Percentiles rank a stretch among this genome's conserved stretches.
Conservation (phyloP, 2,113 vertebrate species). For the Peromyscus californicus region DNA sequence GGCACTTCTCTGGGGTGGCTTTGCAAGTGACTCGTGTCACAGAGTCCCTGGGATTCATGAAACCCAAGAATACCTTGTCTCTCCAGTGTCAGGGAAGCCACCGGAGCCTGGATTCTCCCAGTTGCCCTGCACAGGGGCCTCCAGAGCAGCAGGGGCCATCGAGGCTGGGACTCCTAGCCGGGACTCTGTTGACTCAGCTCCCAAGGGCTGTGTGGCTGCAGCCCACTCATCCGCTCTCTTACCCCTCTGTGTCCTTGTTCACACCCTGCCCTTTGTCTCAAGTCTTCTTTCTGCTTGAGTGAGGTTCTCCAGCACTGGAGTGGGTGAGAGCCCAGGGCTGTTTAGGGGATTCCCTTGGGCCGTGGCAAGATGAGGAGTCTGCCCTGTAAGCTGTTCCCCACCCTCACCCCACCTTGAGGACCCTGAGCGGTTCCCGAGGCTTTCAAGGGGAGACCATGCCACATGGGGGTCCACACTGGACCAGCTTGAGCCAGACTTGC, state of each 20-base stretch:
- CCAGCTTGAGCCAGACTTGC: neutral
- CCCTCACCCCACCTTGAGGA: neutral
- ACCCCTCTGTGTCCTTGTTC: neutral
- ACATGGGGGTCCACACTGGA: neutral
- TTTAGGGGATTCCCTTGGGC: neutral
- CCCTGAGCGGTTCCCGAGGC: fast-evolving
- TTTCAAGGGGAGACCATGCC: neutral
- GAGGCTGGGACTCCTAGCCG: neutral
- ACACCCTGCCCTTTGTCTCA: fast-evolving
- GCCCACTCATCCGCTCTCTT: neutral
- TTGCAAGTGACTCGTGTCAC: fast-evolving
- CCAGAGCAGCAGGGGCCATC: no score
- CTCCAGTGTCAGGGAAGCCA: neutral
- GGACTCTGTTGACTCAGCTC: neutral
- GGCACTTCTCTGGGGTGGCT: neutral
- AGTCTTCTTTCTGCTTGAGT: neutral
- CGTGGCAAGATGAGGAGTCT: neutral
- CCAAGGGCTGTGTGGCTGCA: neutral
- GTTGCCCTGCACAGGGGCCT: neutral
- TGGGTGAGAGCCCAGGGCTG: neutral
- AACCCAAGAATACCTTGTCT: neutral
- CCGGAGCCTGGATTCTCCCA: neutral
- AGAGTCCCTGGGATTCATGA: fast-evolving
- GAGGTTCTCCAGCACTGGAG: neutral
- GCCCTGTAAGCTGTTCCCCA: neutral